Evolutionary conservation across 2,888 invertebrate species (phyloP).

Genomic region (Tenthredo livida): DNA sequence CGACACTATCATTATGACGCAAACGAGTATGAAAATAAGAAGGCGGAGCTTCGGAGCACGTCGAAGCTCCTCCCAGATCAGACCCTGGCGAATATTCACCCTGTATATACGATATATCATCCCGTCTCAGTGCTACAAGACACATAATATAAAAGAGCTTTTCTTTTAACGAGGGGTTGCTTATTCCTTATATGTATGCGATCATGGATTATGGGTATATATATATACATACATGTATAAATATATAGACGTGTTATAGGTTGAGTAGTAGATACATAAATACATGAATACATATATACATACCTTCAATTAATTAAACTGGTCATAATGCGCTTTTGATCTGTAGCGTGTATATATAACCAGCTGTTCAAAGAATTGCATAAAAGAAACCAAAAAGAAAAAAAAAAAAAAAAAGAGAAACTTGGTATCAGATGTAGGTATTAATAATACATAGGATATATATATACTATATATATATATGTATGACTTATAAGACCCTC

Average conservation of each 20-base stretch:
- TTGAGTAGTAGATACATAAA: too few relatives aligned
- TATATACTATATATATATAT: neutral
- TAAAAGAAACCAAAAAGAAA: neutral
- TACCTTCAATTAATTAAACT: too few relatives aligned
- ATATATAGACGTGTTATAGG: neutral
- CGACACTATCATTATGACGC: too few relatives aligned
- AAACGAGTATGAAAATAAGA: too few relatives aligned
- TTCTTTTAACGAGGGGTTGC: neutral
- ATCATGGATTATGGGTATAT: neutral
- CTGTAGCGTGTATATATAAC: too few relatives aligned
- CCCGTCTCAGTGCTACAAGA: neutral
- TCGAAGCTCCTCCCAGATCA: too few relatives aligned
- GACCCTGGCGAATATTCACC: too few relatives aligned
- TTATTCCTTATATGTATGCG: neutral
- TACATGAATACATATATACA: neutral
- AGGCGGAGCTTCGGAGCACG: too few relatives aligned
- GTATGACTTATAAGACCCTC: neutral
- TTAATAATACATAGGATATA: neutral
- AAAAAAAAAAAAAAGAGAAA: neutral
- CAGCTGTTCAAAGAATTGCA: too few relatives aligned
- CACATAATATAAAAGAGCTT: slow-evolving; percentile 2
- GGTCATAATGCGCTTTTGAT: too few relatives aligned
- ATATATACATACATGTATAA: neutral
- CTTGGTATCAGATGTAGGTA: neutral
- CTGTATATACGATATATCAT: too few relatives aligned